A percentile compares a stretch with the other conserved stretches of the same genome.
Conservation (phyloP, 1,140 invertebrate species). For the Neodiprion pinetum region DNA sequence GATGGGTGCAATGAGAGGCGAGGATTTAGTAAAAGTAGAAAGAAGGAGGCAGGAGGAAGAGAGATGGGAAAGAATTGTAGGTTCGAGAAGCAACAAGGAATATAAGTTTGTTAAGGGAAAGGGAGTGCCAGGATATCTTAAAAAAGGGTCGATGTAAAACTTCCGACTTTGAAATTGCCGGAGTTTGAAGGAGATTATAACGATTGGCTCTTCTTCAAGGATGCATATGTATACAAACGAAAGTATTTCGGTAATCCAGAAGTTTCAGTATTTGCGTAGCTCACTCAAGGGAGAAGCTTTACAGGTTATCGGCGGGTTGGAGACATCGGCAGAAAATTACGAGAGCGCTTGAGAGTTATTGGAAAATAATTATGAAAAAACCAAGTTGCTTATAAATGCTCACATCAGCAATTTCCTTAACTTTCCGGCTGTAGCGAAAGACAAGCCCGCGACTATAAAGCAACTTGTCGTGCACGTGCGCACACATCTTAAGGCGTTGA, state of each 20-base stretch:
- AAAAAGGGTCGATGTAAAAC: not conserved
- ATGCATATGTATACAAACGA: constrained; percentile 42
- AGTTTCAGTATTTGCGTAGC: constrained; percentile 43
- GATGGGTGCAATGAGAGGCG: no score
- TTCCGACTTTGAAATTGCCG: constrained; percentile 32
- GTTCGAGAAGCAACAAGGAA: no score
- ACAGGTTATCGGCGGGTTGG: constrained; percentile 38
- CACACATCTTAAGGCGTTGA: constrained; percentile 40
- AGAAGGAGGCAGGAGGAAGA: no score
- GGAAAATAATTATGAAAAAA: constrained; percentile 41
- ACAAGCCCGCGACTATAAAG: constrained; percentile 36
- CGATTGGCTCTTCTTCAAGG: constrained; percentile 41
- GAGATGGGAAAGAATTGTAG: no score
- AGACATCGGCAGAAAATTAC: constrained; percentile 41
- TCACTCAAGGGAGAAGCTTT: constrained; percentile 35
- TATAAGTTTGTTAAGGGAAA: no score
- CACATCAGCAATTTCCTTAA: constrained; percentile 34
- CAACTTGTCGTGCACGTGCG: constrained; percentile 41
- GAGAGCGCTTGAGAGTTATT: constrained; percentile 37
- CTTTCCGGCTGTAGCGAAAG: constrained; percentile 27
- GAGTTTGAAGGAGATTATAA: constrained; percentile 35
- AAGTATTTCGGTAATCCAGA: constrained; percentile 35
- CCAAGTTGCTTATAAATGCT: constrained; percentile 33
- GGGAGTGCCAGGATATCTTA: not conserved
- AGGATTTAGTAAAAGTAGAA: no score